Conservation (phyloP, 2,113 vertebrate species). For the Falco punctatus region DNA sequence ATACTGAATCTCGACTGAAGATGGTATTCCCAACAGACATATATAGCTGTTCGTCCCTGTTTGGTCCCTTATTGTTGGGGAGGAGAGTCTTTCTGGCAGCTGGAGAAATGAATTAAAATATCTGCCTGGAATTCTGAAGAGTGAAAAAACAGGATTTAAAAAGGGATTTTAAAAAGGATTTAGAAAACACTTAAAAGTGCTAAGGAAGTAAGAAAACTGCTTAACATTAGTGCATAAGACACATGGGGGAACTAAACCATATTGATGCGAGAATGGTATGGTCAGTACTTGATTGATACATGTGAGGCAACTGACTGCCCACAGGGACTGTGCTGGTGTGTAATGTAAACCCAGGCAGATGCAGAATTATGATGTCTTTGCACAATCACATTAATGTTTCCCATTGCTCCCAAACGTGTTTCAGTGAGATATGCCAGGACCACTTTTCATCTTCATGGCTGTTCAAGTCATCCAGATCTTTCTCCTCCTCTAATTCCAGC, state of each 20-base stretch:
- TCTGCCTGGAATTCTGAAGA: background rate
- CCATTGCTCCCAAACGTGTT: background rate
- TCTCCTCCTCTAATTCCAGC: background rate
- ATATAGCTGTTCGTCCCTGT: background rate
- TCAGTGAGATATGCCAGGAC: background rate
- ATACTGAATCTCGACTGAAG: background rate
- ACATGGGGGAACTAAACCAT: background rate
- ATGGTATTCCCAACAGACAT: accelerated
- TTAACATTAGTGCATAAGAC: background rate
- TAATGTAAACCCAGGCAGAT: background rate
- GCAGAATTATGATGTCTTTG: background rate
- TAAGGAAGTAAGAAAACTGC: background rate
- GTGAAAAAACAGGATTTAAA: background rate
- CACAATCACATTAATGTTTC: background rate
- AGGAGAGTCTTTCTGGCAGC: background rate
- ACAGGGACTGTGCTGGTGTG: background rate
- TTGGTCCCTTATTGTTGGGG: background rate
- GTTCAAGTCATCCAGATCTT: background rate
- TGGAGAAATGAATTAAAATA: background rate
- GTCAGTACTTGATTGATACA: background rate
- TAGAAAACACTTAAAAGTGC: too few relatives aligned
- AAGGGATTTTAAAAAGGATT: too few relatives aligned
- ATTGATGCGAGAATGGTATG: background rate
- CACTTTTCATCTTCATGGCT: background rate
- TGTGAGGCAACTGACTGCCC: background rate